Conservation (phyloP, 2,113 vertebrate genomes). For the Heteronetta atricapilla region DNA sequence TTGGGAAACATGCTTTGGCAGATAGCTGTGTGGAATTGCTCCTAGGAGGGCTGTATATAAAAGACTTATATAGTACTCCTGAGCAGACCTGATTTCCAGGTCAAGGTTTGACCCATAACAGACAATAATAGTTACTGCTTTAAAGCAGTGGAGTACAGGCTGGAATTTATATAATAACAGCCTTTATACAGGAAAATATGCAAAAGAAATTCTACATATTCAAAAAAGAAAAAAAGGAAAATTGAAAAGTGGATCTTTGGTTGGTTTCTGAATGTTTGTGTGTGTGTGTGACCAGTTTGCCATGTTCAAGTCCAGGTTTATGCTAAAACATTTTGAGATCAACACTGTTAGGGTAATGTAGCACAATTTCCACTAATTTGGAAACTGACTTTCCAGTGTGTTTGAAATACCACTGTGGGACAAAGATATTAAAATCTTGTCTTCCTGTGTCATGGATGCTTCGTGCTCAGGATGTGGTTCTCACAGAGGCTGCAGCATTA, state of each 20-base stretch:
- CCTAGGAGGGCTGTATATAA: not conserved
- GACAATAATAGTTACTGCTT: not conserved
- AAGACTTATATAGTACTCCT: not conserved
- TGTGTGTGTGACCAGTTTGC: not conserved
- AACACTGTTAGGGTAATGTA: not conserved
- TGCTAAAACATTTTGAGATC: not conserved
- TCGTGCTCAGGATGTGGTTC: slow-evolving; percentile 4
- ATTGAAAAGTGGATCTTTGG: not conserved
- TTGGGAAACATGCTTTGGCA: not conserved
- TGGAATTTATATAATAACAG: not conserved
- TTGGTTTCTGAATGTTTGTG: not conserved
- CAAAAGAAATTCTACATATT: not conserved
- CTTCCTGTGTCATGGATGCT: slow-evolving; percentile 19
- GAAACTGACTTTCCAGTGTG: not conserved
- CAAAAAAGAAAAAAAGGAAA: not conserved
- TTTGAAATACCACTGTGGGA: not conserved
- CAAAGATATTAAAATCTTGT: slow-evolving; percentile 19
- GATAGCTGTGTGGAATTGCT: not conserved
- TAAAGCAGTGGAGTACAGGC: not conserved
- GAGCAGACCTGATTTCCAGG: not conserved
- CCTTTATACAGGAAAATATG: not conserved
- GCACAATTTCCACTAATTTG: not conserved
- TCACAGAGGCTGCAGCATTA: slow-evolving; percentile 27
- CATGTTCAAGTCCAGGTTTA: not conserved
- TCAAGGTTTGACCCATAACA: not conserved